Base-by-base conservation (phyloP, 1,140 invertebrate genomes). In the Microplitis demolitor region DNA sequence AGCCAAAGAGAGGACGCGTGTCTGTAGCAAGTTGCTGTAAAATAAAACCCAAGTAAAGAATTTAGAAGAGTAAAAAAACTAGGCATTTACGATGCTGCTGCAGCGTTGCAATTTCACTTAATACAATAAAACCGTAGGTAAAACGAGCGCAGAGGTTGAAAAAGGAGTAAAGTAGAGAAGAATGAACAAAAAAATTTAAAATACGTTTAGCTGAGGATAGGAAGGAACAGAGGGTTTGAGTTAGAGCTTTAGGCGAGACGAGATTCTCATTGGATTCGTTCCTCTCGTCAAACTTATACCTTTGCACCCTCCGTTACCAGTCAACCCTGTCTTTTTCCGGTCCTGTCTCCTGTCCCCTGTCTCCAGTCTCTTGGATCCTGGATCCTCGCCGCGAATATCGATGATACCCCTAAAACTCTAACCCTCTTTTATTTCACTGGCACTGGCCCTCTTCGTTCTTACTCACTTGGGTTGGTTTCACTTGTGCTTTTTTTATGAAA, bases 61-160 rank as follows among this genome's bases (percentile, higher is more conserved):
- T 9, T 45, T 9, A 45, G 6, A 45, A 9, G 6, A 54, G 13
- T 50, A 31, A 58, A 58, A 58, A 24, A 31, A 6, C 5, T 58
- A 24, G 72, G 75, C 74, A 78, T 83, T 82, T 82, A 82, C 76
- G 79, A 78, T 76, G 76, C 78, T 45, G 76, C 78, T 45, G 39
- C 39, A 45, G 75, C 78, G 77, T 80, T 79, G 81, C 82, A 83
- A 83, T 83, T 83, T 83, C 80, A 79, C 78, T 83, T 83, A 83
- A 83, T 83, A 81, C 82, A 78, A 82, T 83, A 83, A 83, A 83
- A 83, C 79, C 79, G 79, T 81, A 72, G 77, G 77, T 54, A 54
- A 54, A 54, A 54, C 53, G 53, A n/a, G 53, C 16, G 53, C n/a
- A 54, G 53, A n/a, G 53, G 53, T 14, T 54, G n/a, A 54, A 54